phyloP scores from a whole-genome alignment of 2,797 vertebrate genomes.

The Phaenicophaeus curvirostris region DNA sequence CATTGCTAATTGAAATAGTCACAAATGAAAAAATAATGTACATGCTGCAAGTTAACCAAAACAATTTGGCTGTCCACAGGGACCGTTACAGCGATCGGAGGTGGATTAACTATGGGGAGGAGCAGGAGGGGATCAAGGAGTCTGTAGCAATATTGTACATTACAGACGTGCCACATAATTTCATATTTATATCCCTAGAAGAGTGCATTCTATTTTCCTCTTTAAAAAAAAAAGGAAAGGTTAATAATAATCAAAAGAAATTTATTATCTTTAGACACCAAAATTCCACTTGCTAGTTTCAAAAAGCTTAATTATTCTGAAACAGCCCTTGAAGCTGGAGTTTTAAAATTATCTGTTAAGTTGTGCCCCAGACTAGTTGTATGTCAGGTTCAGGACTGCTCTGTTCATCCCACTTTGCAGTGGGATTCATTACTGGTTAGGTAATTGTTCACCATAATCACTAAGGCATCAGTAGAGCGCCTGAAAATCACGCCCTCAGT shows the following conservation, averaged over 20 bases:
- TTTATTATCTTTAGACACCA: not conserved
- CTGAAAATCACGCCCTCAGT: not conserved
- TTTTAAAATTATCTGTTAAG: not conserved
- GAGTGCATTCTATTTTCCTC: not conserved
- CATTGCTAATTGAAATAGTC: conserved; percentile 40
- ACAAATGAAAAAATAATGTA: conserved; percentile 29
- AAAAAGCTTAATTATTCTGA: not conserved
- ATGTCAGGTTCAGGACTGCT: not conserved
- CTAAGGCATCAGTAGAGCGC: not conserved
- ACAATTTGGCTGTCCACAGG: not conserved
- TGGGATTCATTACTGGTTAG: not conserved
- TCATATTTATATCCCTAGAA: not conserved
- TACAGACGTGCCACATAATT: not conserved
- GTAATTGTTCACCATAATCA: not conserved
- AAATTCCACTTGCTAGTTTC: not conserved
- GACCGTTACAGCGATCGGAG: not conserved
- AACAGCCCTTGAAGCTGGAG: not conserved
- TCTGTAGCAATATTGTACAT: not conserved
- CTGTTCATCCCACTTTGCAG: not conserved
- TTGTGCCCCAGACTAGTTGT: not conserved
- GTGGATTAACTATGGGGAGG: not conserved
- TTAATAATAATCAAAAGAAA: not conserved
- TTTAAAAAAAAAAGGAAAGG: not conserved
- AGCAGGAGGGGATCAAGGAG: not conserved
- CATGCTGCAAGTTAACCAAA: conserved; percentile 16